Conservation (phyloP, 2,888 invertebrate genomes). For the Tachina lurida region DNA sequence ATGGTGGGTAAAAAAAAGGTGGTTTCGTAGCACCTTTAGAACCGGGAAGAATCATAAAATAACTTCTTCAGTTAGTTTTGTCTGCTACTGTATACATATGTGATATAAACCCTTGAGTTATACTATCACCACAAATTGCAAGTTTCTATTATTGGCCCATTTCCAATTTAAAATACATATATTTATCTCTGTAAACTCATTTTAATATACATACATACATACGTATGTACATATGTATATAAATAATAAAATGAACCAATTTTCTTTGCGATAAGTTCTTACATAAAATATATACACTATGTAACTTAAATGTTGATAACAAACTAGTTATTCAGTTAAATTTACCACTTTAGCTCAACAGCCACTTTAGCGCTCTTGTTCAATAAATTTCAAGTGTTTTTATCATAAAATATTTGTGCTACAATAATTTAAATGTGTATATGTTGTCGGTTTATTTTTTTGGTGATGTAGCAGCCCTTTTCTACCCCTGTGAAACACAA, state of each 20-base stretch:
- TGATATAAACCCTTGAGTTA: not conserved
- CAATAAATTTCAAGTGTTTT: slow-evolving; percentile 18
- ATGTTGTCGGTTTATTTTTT: not conserved
- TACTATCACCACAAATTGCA: not conserved
- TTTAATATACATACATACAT: slow-evolving; percentile 10
- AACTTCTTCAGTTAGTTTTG: no score
- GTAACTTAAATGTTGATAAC: slow-evolving; percentile 14
- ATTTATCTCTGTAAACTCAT: slow-evolving; percentile 17
- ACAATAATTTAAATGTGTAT: not conserved
- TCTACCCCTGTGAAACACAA: no score
- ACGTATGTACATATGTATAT: not conserved
- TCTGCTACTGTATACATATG: not conserved
- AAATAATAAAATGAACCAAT: slow-evolving; percentile 27
- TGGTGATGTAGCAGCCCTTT: not conserved
- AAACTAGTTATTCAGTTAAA: slow-evolving; percentile 37
- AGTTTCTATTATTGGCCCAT: slow-evolving; percentile 36
- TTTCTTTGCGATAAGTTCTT: slow-evolving; percentile 8
- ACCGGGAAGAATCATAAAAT: no score
- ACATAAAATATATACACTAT: slow-evolving; percentile 18
- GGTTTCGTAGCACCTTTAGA: no score
- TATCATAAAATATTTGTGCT: slow-evolving; percentile 8
- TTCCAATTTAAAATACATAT: slow-evolving; percentile 17
- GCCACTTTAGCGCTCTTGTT: not conserved
- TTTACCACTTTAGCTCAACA: slow-evolving; percentile 11
- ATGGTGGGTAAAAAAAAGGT: no score